Evolutionary conservation across 1,140 invertebrate genomes (phyloP).

Genomic region (Artemia franciscana): DNA sequence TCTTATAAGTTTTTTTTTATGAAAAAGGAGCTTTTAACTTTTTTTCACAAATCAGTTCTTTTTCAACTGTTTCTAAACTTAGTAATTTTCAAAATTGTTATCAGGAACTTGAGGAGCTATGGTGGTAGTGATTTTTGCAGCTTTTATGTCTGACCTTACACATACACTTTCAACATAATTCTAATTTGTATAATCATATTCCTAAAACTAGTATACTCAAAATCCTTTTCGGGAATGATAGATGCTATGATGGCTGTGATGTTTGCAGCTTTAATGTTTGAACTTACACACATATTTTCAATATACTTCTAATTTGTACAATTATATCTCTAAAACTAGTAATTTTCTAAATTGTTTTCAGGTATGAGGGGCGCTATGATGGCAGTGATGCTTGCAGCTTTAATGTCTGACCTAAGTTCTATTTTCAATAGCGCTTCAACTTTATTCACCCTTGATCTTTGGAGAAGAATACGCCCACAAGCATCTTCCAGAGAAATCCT

Average conservation of each 20-base stretch:
- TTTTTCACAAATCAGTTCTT: too few species aligned
- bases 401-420: constrained; percentile 28
- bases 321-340: neutral
- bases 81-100: too few species aligned
- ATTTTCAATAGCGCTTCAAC: constrained; percentile 29
- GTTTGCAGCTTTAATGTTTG: too few species aligned
- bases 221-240: too few species aligned
- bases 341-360: neutral
- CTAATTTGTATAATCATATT: too few species aligned
- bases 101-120: constrained; percentile 21
- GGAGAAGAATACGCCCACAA: constrained; percentile 19
- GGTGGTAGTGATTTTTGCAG: constrained; percentile 28
- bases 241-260: too few species aligned
- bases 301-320: neutral
- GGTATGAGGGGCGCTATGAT: constrained; percentile 23
- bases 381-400: constrained; percentile 27
- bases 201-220: too few species aligned
- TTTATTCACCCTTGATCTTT: constrained; percentile 30
- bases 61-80: too few species aligned
- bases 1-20: too few species aligned
- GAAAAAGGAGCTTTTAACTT: too few species aligned
- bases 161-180: too few species aligned
- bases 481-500: constrained; percentile 22
- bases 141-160: constrained; percentile 27
- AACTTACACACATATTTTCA: too few species aligned